Evolutionary conservation across 2,888 invertebrate species (phyloP), one percentile per base, ranked within the genome.

Genomic region (Cistogaster globosa): DNA sequence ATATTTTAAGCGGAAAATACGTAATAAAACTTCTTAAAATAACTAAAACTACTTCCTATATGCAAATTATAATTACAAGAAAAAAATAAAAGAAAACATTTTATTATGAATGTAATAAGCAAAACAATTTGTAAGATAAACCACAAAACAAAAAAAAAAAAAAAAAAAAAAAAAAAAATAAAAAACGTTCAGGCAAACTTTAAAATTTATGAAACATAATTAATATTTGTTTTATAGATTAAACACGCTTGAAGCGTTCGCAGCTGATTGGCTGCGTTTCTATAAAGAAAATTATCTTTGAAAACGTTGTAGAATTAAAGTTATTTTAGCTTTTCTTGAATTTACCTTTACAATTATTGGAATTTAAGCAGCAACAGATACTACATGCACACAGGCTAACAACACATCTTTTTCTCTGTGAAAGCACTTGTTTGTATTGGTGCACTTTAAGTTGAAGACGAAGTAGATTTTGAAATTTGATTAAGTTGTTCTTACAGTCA

Each of bases 391-490:
- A 18, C 36, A 57, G 1, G 18, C 36, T 18, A n/a, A 26, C 36
- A 42, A 42, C 12, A 42, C 12, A 1, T 74, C 14, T 65, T 51
- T 76, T 57, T 2, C 53, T n/a, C n/a, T n/a, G n/a, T n/a, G n/a
- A n/a, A n/a, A n/a, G n/a, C n/a, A n/a, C n/a, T 18, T 69, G 9
- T n/a, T 67, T 51, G 55, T 45, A 12, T 32, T 11, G 51, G 51
- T 45, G 62, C 48, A 71, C 32, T 63, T 71, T 63, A 51, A 38
- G n/a, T 22, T 68, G 11, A 53, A 80, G 38, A 32, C 20, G 20
- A 55, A 57, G 68, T 77, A 68, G 83, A 86, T 86, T 78, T 82
- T 71, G 71, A 81, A 84, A 80, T 82, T 78, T 81, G 86, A 86
- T 82, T 84, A 76, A 72, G 58, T 77, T 68, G 16, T 58, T 53